Evolutionary conservation across 2,797 vertebrate genomes (phyloP).

Genomic region (Fistularia commersonii): DNA sequence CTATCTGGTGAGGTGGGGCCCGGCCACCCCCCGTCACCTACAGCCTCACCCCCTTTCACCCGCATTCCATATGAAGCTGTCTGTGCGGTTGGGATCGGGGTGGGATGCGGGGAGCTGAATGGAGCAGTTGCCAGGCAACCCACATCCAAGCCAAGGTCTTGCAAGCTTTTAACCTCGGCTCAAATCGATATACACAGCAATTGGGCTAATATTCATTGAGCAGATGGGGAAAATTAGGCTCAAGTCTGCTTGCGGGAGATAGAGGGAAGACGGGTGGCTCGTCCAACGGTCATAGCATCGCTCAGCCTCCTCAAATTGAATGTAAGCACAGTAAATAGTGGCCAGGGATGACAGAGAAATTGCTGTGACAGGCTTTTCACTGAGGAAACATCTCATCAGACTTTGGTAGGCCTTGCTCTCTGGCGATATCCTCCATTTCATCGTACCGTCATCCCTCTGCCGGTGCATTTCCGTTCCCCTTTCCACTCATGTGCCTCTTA

Average conservation of each 20-base stretch:
- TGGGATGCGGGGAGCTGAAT: slow-evolving; percentile 33
- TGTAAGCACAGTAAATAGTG: slow-evolving; percentile 22
- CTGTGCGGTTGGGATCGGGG: slow-evolving; percentile 19
- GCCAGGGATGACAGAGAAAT: slow-evolving; percentile 33
- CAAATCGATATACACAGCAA: slow-evolving; percentile 70
- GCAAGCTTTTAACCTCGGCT: slow-evolving; percentile 76
- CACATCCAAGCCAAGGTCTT: slow-evolving; percentile 70
- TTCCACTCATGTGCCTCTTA: not conserved
- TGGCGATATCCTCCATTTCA: not conserved
- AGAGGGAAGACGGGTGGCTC: slow-evolving; percentile 29
- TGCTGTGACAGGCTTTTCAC: slow-evolving; percentile 34
- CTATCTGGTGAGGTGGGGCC: slow-evolving; percentile 55
- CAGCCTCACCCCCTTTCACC: slow-evolving; percentile 32
- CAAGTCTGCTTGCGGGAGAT: slow-evolving; percentile 51
- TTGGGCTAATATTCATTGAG: slow-evolving; percentile 75
- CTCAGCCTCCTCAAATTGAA: slow-evolving; percentile 42
- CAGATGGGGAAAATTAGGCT: slow-evolving; percentile 73
- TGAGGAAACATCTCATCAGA: slow-evolving; percentile 4
- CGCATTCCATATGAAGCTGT: slow-evolving; percentile 30
- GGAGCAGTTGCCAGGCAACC: slow-evolving; percentile 72
- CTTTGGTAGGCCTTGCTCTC: not conserved
- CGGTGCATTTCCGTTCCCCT: not conserved
- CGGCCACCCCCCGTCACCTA: slow-evolving; percentile 28
- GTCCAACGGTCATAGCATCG: slow-evolving; percentile 31
- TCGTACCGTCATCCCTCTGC: slow-evolving; percentile 17